phyloP scores from a whole-genome alignment of 2,888 invertebrate genomes.

The Cerceris ruficornis region DNA sequence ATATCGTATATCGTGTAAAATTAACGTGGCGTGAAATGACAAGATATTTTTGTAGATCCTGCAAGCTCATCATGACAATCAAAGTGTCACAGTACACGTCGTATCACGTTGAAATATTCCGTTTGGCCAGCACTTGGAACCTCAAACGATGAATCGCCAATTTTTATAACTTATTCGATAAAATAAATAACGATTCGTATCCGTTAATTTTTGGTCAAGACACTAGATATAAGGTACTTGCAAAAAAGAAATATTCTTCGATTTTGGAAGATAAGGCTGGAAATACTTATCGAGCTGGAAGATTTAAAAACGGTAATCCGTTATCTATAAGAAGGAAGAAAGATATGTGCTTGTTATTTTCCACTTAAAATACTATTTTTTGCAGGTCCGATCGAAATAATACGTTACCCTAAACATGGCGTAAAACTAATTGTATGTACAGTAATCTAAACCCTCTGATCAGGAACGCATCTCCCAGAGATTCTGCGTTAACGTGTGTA shows the following conservation, averaged over 20 bases:
- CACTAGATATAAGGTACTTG: not conserved
- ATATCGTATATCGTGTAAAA: not conserved
- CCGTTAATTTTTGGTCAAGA: not conserved
- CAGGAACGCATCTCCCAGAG: not conserved
- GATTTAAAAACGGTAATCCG: not conserved
- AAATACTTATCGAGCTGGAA: not conserved
- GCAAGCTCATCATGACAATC: not conserved
- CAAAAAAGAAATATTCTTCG: not conserved
- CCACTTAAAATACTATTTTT: conserved; percentile 17
- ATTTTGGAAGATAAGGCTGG: not conserved
- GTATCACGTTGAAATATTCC: not conserved
- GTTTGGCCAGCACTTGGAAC: not conserved
- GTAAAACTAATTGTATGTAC: conserved; percentile 52
- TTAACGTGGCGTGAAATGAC: not conserved
- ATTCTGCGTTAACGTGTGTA: not conserved
- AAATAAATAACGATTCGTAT: not conserved
- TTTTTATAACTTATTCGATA: not conserved
- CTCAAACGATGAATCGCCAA: not conserved
- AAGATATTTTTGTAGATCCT: not conserved
- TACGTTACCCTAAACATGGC: conserved; percentile 40
- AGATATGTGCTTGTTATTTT: conserved; percentile 9
- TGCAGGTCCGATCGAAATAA: conserved; percentile 13
- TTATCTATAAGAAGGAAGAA: not conserved
- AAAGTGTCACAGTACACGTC: not conserved
- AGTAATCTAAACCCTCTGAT: conserved; percentile 46